A percentile compares a stretch with the other conserved stretches of the same genome.
phyloP scores from a whole-genome alignment of 2,113 vertebrate genomes.

The Fulica atra region DNA sequence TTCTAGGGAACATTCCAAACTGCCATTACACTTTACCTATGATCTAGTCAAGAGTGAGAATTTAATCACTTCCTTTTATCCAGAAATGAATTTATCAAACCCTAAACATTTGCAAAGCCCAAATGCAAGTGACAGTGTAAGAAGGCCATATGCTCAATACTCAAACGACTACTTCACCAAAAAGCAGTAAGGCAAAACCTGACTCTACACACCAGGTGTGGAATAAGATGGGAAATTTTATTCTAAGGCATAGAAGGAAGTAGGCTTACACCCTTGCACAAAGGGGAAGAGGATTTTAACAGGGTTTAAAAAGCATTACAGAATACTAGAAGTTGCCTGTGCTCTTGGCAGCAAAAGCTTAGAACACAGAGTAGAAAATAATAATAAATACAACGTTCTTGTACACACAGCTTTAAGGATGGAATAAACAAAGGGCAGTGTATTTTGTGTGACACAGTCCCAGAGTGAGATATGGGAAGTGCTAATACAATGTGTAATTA shows the following conservation, averaged over 20 bases:
- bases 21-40: neutral
- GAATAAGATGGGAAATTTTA: neutral
- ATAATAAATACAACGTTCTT: neutral
- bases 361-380: neutral
- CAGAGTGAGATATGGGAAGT: neutral
- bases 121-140: neutral
- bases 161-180: neutral
- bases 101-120: neutral
- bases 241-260: neutral
- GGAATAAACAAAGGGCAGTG: neutral
- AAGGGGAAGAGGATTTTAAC: neutral
- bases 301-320: neutral
- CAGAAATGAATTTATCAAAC: neutral
- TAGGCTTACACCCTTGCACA: neutral
- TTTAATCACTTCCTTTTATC: neutral
- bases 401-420: neutral
- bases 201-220: neutral
- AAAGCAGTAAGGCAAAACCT: neutral
- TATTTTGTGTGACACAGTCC: neutral
- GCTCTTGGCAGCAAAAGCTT: neutral
- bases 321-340: neutral
- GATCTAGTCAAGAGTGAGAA: neutral
- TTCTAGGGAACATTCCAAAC: neutral
- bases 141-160: neutral
- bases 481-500: fast-evolving